A percentile compares a stretch with the other conserved stretches of the same genome.
These are phyloP conservation scores for Lottia gigantea DNA, from an alignment of 2,888 invertebrate species.

Conservation along the genomic window DNA sequence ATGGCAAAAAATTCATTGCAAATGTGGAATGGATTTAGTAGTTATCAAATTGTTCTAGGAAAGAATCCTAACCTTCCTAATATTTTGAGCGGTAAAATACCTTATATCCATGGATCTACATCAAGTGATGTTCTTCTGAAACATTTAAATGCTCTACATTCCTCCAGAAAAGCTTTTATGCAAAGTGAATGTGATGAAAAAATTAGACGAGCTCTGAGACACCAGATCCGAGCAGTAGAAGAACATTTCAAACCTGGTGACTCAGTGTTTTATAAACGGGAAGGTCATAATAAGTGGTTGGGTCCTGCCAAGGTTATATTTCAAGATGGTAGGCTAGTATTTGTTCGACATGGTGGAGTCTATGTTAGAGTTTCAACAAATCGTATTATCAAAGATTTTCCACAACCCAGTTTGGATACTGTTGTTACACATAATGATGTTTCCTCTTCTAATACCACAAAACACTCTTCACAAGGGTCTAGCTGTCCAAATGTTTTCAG, in stretches of 20 bases:
- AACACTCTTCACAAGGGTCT: too few relatives aligned
- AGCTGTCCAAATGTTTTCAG: too few relatives aligned
- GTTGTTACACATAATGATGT: too few relatives aligned
- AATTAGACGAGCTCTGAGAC: not conserved
- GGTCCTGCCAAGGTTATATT: too few relatives aligned
- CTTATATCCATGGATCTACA: not conserved
- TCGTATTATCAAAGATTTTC: not conserved
- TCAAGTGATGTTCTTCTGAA: not conserved
- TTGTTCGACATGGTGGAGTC: not conserved
- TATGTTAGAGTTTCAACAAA: not conserved
- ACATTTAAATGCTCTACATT: not conserved
- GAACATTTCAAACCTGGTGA: not conserved
- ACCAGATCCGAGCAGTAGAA: not conserved
- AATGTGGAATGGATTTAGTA: slow-evolving; percentile 11
- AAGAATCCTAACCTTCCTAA: not conserved
- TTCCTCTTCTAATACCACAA: too few relatives aligned
- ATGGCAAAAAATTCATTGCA: slow-evolving; percentile 18
- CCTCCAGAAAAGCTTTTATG: not conserved
- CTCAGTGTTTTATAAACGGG: not conserved
- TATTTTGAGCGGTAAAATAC: not conserved
- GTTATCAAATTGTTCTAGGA: slow-evolving; percentile 9
- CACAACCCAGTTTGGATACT: too few relatives aligned
- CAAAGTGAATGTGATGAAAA: not conserved
- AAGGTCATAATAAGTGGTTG: not conserved
- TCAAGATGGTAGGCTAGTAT: not conserved